Evolutionary conservation across 2,888 invertebrate species (phyloP).

Genomic region (Dioctria rufipes): DNA sequence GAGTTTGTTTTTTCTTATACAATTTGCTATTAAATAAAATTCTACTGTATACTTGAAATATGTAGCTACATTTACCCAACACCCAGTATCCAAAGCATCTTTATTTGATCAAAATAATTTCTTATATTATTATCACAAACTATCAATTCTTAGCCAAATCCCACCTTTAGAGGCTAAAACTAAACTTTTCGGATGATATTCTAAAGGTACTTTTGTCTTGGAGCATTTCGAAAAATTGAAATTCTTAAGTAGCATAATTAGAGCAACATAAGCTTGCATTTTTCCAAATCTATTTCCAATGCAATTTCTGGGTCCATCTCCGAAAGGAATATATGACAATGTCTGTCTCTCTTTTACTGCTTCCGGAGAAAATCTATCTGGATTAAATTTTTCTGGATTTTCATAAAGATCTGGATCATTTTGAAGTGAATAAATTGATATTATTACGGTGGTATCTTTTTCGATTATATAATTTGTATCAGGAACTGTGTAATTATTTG

Average conservation of each 20-base stretch:
- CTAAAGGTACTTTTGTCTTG: conserved; percentile 59
- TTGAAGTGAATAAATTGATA: conserved; percentile 75
- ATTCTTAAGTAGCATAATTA: conserved; percentile 64
- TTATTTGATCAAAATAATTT: too few species aligned
- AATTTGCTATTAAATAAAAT: too few species aligned
- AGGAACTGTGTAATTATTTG: conserved; percentile 72
- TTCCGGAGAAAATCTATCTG: conserved; percentile 75
- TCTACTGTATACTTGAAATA: too few species aligned
- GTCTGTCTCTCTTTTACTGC: conserved; percentile 73
- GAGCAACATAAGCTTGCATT: conserved; percentile 66
- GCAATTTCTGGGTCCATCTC: conserved; percentile 68
- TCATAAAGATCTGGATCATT: conserved; percentile 75
- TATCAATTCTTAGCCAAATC: conserved; percentile 47
- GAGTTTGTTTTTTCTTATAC: too few species aligned
- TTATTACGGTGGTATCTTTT: conserved; percentile 72
- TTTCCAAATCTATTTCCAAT: conserved; percentile 68
- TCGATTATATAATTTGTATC: conserved; percentile 72
- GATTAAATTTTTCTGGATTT: conserved; percentile 76
- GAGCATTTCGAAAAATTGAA: conserved; percentile 63
- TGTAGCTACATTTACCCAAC: too few species aligned
- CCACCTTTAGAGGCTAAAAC: conserved; percentile 53
- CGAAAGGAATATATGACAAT: conserved; percentile 67
- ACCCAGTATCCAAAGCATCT: too few species aligned
- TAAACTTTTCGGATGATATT: conserved; percentile 13
- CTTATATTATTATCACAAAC: background rate